Evolutionary conservation across 2,113 vertebrate species (phyloP), one percentile per base, ranked within the genome.

Genomic region (Periophthalmodon schlosseri): DNA sequence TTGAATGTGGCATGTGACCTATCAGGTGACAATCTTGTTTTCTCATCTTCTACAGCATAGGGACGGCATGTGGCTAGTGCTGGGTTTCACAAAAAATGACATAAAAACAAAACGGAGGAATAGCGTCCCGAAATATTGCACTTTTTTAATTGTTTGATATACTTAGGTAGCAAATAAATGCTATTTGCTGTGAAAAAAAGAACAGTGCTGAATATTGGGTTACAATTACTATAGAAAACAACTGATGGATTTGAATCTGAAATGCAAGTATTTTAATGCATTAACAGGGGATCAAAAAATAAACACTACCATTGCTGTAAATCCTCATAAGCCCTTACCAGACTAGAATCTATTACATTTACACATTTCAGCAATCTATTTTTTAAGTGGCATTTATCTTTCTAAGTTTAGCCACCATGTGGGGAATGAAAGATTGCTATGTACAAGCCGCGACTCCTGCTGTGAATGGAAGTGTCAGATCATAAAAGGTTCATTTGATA

Each of bases 1-100:
- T 85, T 91, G 84, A 83, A 89, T 79, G 70, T 75, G 72, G 47
- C 77, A 88, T 88, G 80, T 88, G 87, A 85, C 85, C 14, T 86
- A 91, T 91, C 85, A 72, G 52, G 69, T 90, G 71, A 80, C 86
- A 46, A 70, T 78, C 60, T 46, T 56, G 72, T 81, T 80, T 82
- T 72, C 87, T 90, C 75, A 56, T 84, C 58, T 82, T 75, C 71
- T 83, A 83, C 78, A 77, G 46, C 50, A 36, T 66, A 50, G 85
- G 78, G 88, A 81, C 77, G 74, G 84, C 82, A 84, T 36, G 13
- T 21, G 23, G 64, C 67, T 10, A 72, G 57, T 77, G 75, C 71
- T 68, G 65, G 28, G 71, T 74, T 72, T 82, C 57, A 80, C 33
- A 46, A 77, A 73, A 75, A 70, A 73, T 46, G 72, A 5, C 52